Conservation (phyloP, 2,113 vertebrate genomes). For the Chaenogobius annularis region DNA sequence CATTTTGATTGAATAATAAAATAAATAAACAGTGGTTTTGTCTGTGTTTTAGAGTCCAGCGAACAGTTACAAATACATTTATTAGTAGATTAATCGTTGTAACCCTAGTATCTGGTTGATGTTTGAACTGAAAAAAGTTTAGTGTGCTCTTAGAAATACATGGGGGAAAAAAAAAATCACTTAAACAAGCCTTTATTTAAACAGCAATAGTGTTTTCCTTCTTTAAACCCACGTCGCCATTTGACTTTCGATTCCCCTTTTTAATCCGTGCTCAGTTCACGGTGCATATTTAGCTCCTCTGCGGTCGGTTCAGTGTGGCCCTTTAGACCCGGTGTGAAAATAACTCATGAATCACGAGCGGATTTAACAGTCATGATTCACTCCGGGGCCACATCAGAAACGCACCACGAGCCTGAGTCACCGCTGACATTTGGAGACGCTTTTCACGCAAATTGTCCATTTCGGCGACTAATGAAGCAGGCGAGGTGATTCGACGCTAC, state of each 20-base stretch:
- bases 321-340: constrained; percentile 80
- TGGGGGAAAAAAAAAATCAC: no score
- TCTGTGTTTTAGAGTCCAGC: no score
- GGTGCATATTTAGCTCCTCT: constrained; percentile 78
- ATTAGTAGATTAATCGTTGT: no score
- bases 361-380: neutral
- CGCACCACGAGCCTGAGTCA: neutral
- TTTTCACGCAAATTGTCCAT: neutral
- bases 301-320: constrained; percentile 85
- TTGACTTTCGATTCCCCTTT: neutral
- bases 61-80: no score
- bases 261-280: neutral
- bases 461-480: neutral
- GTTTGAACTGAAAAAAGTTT: no score
- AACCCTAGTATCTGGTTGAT: no score
- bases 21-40: no score
- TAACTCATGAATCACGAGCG: constrained; percentile 18
- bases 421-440: constrained; percentile 5
- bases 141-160: no score
- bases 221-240: neutral
- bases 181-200: no score
- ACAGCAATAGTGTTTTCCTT: no score
- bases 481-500: neutral
- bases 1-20: no score
- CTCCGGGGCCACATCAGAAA: neutral